These are phyloP conservation scores for Phortica okadai DNA, from an alignment of 2,888 invertebrate species.

Conservation along the genomic window DNA sequence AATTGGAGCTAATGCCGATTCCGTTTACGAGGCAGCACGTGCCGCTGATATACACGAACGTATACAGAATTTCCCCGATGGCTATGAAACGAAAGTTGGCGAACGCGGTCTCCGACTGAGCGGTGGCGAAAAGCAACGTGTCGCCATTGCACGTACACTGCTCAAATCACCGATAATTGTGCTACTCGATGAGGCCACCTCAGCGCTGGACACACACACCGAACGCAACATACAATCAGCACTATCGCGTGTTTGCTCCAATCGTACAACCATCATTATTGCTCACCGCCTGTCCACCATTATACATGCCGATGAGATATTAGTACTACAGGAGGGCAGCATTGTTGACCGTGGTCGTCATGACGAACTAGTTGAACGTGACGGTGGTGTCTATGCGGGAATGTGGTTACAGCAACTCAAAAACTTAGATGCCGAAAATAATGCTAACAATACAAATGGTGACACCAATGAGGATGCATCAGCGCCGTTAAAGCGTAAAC, in stretches of 20 bases:
- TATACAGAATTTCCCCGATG: constrained; percentile 93
- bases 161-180: constrained; percentile 94
- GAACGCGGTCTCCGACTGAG: constrained; percentile 96
- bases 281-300: constrained; percentile 96
- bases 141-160: constrained; percentile 96
- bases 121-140: constrained; percentile 98
- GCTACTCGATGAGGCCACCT: constrained; percentile 95
- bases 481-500: constrained; percentile 24
- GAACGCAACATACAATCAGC: constrained; percentile 96
- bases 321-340: constrained; percentile 93
- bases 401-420: constrained; percentile 95
- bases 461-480: constrained; percentile 20
- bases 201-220: constrained; percentile 96
- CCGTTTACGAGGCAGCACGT: constrained; percentile 91
- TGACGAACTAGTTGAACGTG: constrained; percentile 81
- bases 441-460: constrained; percentile 35
- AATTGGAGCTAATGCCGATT: constrained; percentile 85
- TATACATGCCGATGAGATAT: constrained; percentile 95
- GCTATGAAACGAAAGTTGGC: constrained; percentile 93
- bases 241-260: constrained; percentile 88
- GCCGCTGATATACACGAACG: constrained; percentile 96
- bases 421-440: constrained; percentile 69
- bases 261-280: constrained; percentile 94
- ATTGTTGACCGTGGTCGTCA: constrained; percentile 93
- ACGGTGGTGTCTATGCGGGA: constrained; percentile 86